Evolutionary conservation across 2,888 invertebrate species (phyloP), one percentile per base, ranked within the genome.

Genomic region (Brachyptera risi): DNA sequence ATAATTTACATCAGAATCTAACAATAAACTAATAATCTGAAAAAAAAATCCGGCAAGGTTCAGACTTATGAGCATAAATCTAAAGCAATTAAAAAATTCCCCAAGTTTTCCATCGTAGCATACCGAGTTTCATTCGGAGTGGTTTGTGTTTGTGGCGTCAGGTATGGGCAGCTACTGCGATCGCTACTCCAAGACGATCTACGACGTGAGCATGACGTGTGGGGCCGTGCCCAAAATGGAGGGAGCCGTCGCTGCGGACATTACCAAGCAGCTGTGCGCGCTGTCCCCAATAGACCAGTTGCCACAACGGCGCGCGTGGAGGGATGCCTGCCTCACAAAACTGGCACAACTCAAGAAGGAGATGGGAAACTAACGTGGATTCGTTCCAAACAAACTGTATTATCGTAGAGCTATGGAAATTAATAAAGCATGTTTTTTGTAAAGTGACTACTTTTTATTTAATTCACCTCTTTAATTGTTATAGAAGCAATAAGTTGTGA

Each of bases 291-390:
- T 92, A 27, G 84, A 90, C 23, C 82, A 86, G 68, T 75, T 95
- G 58, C 83, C 80, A 58, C 86, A 88, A 62, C 77, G 92, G 64
- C 82, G 93, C 24, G 83, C 82, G 0, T 94, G 93, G 90, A 81
- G 95, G 19, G 94, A 95, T 71, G 81, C 84, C 31, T 90, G 90
- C 66, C 79, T 95, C 19, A 90, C 90, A 0, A 86, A 88, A 62
- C 78, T 95, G 11, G 85, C 92, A 23, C 76, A 87, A 61, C 78
- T 95, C 59, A 94, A 94, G 74, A 86, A 85, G 66, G 83, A 90
- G 70, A 80, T 88, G 75, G 80, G 83, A 61, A 71, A 74, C 35
- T 54, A 21, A 35, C 11, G n/a, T n/a, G n/a, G n/a, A n/a, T 3
- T 3, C 4, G 40, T 13, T 3, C 35, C n/a, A n/a, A n/a, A n/a